Evolutionary conservation across 1,140 invertebrate genomes (phyloP).

Genomic region (Solen grandis): DNA sequence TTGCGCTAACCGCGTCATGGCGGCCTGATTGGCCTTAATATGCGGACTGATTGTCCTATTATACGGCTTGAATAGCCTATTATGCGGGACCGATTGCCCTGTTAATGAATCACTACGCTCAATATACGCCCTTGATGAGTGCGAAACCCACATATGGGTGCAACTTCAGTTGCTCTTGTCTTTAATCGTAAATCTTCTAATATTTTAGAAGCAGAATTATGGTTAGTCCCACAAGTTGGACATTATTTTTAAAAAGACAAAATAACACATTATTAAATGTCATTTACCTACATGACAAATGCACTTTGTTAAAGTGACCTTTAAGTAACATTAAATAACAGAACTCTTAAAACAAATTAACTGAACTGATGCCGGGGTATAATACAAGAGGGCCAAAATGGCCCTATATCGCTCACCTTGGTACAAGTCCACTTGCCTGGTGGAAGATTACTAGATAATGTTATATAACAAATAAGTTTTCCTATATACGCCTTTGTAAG

Average conservation of each 20-base stretch:
- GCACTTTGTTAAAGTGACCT: too few relatives aligned
- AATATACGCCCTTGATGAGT: conserved; percentile 14
- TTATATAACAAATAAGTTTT: conserved; percentile 14
- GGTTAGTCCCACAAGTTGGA: conserved; percentile 14
- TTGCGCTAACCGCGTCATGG: conserved; percentile 7
- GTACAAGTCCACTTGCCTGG: not conserved
- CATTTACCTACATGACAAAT: too few relatives aligned
- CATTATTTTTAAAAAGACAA: conserved; percentile 14
- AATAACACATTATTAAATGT: conserved; percentile 18
- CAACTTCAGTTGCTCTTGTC: conserved; percentile 8
- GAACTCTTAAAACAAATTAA: too few relatives aligned
- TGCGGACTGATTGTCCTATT: conserved; percentile 12
- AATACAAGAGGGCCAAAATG: conserved; percentile 18
- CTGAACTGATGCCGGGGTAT: conserved; percentile 3
- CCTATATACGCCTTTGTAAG: too few relatives aligned
- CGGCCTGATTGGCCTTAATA: conserved; percentile 12
- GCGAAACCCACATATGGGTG: conserved; percentile 6
- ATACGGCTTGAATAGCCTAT: conserved; percentile 3
- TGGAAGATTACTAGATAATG: not conserved
- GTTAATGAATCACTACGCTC: conserved; percentile 6
- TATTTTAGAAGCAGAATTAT: conserved; percentile 17
- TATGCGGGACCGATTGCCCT: conserved; percentile 1
- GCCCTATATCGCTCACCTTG: conserved; percentile 16
- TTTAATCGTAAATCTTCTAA: conserved; percentile 10
- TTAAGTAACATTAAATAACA: too few relatives aligned